Conservation (phyloP, 1,140 invertebrate species). For the Pinna nobilis region DNA sequence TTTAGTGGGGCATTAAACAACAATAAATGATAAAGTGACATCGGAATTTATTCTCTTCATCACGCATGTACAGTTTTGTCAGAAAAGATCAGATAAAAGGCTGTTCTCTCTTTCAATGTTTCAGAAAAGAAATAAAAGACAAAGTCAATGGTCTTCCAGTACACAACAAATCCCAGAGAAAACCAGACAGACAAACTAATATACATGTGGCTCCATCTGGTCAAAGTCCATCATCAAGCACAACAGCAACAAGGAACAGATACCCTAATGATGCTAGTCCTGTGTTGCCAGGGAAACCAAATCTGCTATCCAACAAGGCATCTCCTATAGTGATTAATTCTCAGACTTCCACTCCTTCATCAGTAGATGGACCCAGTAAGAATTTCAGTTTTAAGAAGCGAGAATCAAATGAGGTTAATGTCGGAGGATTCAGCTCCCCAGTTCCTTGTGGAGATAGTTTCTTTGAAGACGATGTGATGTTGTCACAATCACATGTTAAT, state of each 20-base stretch:
- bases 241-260: not conserved
- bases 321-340: too few relatives aligned
- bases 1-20: not conserved
- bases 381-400: conserved; percentile 19
- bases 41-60: not conserved
- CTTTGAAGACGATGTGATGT: conserved; percentile 61
- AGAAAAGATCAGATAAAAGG: not conserved
- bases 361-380: not conserved
- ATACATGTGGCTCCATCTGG: not conserved
- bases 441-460: conserved; percentile 70
- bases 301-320: not conserved
- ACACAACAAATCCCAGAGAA: too few relatives aligned
- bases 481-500: conserved; percentile 54
- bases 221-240: not conserved
- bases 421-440: conserved; percentile 45
- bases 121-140: conserved; percentile 46
- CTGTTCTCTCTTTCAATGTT: not conserved
- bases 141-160: too few relatives aligned
- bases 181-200: conserved; percentile 6
- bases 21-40: not conserved
- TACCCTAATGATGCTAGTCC: conserved; percentile 4
- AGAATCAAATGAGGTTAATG: not conserved
- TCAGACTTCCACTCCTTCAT: conserved; percentile 9
- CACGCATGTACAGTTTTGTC: not conserved
- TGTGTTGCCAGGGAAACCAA: not conserved